phyloP scores from a whole-genome alignment of 2,888 invertebrate genomes.

The Coelopa pilipes region DNA sequence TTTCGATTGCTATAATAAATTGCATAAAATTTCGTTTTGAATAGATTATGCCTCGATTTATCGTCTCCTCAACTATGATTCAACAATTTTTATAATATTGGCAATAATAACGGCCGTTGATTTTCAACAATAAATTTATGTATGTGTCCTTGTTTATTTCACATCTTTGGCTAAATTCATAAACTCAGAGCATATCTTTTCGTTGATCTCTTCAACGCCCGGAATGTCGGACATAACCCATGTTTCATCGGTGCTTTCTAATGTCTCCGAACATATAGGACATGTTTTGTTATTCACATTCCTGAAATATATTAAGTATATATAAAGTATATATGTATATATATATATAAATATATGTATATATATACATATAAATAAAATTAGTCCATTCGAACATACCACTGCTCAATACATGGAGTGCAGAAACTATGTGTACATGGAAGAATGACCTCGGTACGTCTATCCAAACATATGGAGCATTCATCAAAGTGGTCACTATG shows the following conservation, averaged over 20 bases:
- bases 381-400: constrained; percentile 68
- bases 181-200: constrained; percentile 67
- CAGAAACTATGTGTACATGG: constrained; percentile 80
- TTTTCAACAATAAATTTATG: too few relatives aligned
- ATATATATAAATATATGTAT: too few relatives aligned
- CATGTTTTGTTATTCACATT: constrained; percentile 77
- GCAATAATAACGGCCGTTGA: too few relatives aligned
- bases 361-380: too few relatives aligned
- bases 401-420: constrained; percentile 77
- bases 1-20: too few relatives aligned
- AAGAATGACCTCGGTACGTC: constrained; percentile 75
- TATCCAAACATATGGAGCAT: constrained; percentile 79
- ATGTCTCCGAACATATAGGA: constrained; percentile 75
- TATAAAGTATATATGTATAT: too few relatives aligned
- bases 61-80: too few relatives aligned
- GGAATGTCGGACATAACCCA: constrained; percentile 75
- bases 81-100: too few relatives aligned
- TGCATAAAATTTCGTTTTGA: too few relatives aligned
- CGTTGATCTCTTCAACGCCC: constrained; percentile 70
- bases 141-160: neutral
- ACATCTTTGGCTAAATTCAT: constrained; percentile 53
- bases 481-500: constrained; percentile 68
- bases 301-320: constrained; percentile 65
- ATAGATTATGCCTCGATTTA: too few relatives aligned
- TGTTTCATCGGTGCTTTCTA: constrained; percentile 74